A percentile compares a stretch with the other conserved stretches of the same genome.
Evolutionary conservation across 2,113 vertebrate species (phyloP).

Genomic region (Azemiops feae): DNA sequence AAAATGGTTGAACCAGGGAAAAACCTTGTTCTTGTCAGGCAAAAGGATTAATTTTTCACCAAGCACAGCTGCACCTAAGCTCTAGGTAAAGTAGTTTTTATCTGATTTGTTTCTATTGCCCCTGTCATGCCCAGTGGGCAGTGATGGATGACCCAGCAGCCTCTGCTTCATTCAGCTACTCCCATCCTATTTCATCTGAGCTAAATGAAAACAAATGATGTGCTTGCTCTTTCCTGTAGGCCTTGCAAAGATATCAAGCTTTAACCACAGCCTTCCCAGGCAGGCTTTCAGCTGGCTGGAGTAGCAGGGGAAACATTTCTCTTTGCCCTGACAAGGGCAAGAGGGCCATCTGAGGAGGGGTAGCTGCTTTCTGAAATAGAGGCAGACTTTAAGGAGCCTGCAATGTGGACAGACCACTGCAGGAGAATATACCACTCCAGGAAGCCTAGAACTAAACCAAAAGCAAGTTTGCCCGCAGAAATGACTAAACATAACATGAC

Average conservation of each 20-base stretch:
- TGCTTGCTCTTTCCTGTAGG: not conserved
- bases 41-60: not conserved
- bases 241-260: not conserved
- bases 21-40: not conserved
- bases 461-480: not conserved
- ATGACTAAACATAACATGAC: not conserved
- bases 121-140: not conserved
- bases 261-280: slow-evolving; percentile 3
- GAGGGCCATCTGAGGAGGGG: not conserved
- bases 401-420: not conserved
- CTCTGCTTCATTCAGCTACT: not conserved
- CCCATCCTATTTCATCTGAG: slow-evolving; percentile 11
- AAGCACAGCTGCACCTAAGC: not conserved
- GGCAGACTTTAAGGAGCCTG: not conserved
- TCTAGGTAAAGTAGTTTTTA: not conserved
- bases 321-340: not conserved
- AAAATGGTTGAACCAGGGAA: not conserved
- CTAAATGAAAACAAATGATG: slow-evolving; percentile 25
- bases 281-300: not conserved
- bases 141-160: slow-evolving; percentile 6
- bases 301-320: not conserved
- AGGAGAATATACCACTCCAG: not conserved
- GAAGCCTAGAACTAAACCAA: not conserved
- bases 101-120: not conserved
- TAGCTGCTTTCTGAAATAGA: not conserved